Percentiles rank a stretch among this genome's conserved stretches.
Evolutionary conservation across 2,888 invertebrate species (phyloP).

Genomic region (Griposia aprilina): DNA sequence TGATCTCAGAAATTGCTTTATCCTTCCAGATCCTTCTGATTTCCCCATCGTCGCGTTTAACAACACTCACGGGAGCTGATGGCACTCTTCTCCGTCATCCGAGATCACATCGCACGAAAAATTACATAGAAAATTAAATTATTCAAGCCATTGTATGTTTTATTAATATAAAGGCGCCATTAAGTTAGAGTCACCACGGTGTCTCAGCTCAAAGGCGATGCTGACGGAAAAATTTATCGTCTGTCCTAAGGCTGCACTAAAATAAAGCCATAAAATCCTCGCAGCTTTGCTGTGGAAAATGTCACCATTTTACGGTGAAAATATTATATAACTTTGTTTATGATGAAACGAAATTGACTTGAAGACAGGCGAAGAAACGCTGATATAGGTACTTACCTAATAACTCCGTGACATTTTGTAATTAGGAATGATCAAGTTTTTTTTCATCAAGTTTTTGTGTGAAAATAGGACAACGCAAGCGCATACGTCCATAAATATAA

Average conservation of each 20-base stretch:
- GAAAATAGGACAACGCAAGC: neutral
- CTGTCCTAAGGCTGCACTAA: constrained; percentile 69
- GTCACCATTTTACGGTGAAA: constrained; percentile 65
- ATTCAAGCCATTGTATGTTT: constrained; percentile 42
- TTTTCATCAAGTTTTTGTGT: neutral
- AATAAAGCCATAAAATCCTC: constrained; percentile 69
- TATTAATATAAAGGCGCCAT: constrained; percentile 44
- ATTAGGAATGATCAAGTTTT: neutral
- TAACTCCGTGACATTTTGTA: neutral
- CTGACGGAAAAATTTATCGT: constrained; percentile 69
- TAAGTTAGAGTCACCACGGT: constrained; percentile 42
- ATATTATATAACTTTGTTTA: constrained; percentile 68
- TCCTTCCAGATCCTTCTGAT: constrained; percentile 33
- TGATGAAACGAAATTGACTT: constrained; percentile 56
- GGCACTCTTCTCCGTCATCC: constrained; percentile 11
- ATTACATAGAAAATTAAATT: constrained; percentile 47
- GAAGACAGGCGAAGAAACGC: constrained; percentile 2
- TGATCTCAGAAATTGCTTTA: constrained; percentile 30
- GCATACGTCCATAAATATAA: neutral
- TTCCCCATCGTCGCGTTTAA: constrained; percentile 46
- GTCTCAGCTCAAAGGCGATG: constrained; percentile 36
- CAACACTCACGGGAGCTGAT: constrained; percentile 30
- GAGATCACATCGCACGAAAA: constrained; percentile 33
- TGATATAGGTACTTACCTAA: neutral
- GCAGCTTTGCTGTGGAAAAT: constrained; percentile 55